Evolutionary conservation across 2,113 vertebrate genomes (phyloP).

Genomic region (Campylorhamphus procurvoides): DNA sequence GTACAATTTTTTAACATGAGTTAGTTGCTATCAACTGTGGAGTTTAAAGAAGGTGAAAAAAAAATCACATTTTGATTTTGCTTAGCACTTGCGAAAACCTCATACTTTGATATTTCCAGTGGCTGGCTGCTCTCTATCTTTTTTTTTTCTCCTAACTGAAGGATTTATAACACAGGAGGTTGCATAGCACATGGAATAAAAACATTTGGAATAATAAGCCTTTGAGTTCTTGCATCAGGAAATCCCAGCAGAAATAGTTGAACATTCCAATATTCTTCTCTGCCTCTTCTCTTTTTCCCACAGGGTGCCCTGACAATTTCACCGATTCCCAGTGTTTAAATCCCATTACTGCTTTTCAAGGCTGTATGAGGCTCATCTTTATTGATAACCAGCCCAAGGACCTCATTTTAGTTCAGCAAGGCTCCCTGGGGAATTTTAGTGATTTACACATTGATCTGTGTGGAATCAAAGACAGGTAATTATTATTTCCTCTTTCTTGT

Average conservation of each 20-base stretch:
- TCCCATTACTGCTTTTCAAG: conserved; percentile 89
- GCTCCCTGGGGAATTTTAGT: conserved; percentile 90
- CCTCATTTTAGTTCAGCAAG: conserved; percentile 91
- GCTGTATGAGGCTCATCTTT: conserved; percentile 93
- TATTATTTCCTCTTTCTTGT: conserved; percentile 64
- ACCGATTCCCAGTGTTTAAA: conserved; percentile 82
- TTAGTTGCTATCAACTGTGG: neutral
- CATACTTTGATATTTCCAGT: neutral
- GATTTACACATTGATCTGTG: conserved; percentile 94
- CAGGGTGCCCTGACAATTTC: conserved; percentile 86
- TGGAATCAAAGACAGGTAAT: conserved; percentile 97
- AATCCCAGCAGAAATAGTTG: conserved; percentile 63
- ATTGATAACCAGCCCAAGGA: conserved; percentile 93
- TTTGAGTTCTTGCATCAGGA: conserved; percentile 50
- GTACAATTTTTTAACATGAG: neutral
- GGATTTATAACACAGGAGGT: conserved; percentile 38
- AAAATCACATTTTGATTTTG: neutral
- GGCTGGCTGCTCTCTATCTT: neutral
- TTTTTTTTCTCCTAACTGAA: neutral
- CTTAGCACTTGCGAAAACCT: neutral
- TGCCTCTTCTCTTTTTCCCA: conserved; percentile 61
- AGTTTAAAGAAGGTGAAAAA: neutral
- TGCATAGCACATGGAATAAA: conserved; percentile 7
- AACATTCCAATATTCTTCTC: conserved; percentile 66
- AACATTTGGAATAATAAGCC: conserved; percentile 58